Evolutionary conservation across 37 sponge, comb jelly and placozoan genomes (phyloP).

Genomic region (Tethya wilhelma): DNA sequence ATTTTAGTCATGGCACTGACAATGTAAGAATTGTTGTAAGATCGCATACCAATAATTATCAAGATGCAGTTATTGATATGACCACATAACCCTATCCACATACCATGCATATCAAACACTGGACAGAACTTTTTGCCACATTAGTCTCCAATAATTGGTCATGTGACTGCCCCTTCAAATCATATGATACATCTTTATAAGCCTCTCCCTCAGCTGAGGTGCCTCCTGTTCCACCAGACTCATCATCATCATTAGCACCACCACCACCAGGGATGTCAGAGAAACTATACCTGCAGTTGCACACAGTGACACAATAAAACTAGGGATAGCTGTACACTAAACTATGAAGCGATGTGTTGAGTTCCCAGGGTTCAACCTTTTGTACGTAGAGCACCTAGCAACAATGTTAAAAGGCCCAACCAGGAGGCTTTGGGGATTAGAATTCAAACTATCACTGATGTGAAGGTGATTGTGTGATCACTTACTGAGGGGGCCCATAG

Average conservation of each 20-base stretch:
- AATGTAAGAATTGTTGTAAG: too few species aligned
- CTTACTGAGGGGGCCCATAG: conserved; percentile 37
- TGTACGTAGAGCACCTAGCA: too few species aligned
- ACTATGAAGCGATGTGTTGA: too few species aligned
- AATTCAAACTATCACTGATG: too few species aligned
- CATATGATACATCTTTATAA: too few species aligned
- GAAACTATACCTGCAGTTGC: background rate
- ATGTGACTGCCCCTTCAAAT: too few species aligned
- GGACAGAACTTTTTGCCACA: background rate
- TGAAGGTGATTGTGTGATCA: background rate
- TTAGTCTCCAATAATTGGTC: too few species aligned
- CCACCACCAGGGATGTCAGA: background rate
- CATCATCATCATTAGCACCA: background rate
- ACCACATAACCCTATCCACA: background rate
- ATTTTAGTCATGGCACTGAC: background rate
- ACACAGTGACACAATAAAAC: background rate
- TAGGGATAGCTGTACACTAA: too few species aligned
- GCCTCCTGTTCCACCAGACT: background rate
- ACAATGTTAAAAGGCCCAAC: too few species aligned
- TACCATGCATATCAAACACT: conserved; percentile 47
- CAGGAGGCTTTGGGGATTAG: too few species aligned
- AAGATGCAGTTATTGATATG: background rate
- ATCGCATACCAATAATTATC: background rate
- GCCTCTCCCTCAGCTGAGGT: too few species aligned
- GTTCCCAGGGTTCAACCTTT: too few species aligned